phyloP scores from a whole-genome alignment of 2,113 vertebrate species.

The Solenodon paradoxus region DNA sequence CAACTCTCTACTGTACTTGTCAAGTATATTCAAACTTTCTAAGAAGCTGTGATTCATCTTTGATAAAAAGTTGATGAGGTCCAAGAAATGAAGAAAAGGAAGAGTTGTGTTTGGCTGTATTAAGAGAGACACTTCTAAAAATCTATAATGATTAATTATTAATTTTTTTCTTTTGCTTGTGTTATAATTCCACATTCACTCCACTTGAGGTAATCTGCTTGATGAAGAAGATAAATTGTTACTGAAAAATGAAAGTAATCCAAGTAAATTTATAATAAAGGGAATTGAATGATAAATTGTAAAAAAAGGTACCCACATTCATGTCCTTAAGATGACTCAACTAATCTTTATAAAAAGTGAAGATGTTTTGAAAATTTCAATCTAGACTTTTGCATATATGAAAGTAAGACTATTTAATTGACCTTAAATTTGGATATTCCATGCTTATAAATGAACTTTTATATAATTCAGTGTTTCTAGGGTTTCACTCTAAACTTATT shows the following conservation, averaged over 20 bases:
- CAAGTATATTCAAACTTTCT: background rate
- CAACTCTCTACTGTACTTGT: background rate
- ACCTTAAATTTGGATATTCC: background rate
- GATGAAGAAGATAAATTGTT: background rate
- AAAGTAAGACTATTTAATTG: background rate
- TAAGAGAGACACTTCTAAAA: background rate
- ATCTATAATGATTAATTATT: background rate
- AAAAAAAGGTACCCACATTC: too few relatives aligned
- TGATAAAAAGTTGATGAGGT: background rate
- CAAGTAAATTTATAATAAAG: background rate
- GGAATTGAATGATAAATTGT: too few relatives aligned
- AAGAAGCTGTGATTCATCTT: background rate
- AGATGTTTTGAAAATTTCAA: background rate
- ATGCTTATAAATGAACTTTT: background rate
- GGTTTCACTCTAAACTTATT: background rate
- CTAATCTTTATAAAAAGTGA: background rate
- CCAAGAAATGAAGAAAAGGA: background rate
- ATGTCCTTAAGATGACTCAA: background rate
- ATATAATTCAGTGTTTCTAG: background rate
- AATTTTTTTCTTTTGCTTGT: conserved; percentile 11
- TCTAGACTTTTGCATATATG: background rate
- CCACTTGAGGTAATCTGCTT: background rate
- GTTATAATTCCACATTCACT: background rate
- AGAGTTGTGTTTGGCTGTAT: background rate
- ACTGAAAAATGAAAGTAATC: background rate